Percentiles rank a stretch among this genome's conserved stretches.
Conservation (phyloP, 2,797 vertebrate genomes). For the Crenuchus spilurus region DNA sequence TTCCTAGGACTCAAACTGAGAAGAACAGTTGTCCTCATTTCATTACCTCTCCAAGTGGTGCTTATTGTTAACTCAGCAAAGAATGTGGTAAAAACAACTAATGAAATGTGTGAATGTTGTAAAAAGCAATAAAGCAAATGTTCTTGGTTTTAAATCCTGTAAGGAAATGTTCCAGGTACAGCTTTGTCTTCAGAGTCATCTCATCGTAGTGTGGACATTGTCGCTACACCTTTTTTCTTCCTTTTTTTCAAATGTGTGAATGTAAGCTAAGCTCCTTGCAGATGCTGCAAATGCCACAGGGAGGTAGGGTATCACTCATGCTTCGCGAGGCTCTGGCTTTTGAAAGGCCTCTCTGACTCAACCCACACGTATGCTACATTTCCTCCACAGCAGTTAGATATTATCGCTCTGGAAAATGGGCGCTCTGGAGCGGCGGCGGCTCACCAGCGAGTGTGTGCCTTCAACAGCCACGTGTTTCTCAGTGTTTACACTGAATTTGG, state of each 20-base stretch:
- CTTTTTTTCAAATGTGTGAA: conserved; percentile 40
- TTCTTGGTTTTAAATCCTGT: no score
- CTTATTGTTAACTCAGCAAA: no score
- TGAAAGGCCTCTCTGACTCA: conserved; percentile 55
- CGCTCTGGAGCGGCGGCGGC: conserved; percentile 51
- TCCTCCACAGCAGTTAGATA: conserved; percentile 69
- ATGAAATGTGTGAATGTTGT: no score
- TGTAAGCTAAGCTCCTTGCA: conserved; percentile 2
- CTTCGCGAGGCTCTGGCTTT: conserved; percentile 49
- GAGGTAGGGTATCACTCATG: neutral
- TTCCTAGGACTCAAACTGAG: neutral
- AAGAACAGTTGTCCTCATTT: no score
- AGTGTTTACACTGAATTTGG: conserved; percentile 64
- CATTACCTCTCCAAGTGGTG: no score
- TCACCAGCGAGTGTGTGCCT: conserved; percentile 54
- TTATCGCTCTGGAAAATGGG: conserved; percentile 74
- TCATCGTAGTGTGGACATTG: neutral
- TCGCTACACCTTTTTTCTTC: conserved; percentile 6
- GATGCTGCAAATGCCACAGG: conserved; percentile 15
- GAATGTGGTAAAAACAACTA: no score
- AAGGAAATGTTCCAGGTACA: no score
- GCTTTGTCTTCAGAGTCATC: no score
- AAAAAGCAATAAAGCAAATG: neutral
- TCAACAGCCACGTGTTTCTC: conserved; percentile 43
- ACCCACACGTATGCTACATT: conserved; percentile 60